Conservation (phyloP, 2,888 invertebrate species). For the Amphipyra berbera region DNA sequence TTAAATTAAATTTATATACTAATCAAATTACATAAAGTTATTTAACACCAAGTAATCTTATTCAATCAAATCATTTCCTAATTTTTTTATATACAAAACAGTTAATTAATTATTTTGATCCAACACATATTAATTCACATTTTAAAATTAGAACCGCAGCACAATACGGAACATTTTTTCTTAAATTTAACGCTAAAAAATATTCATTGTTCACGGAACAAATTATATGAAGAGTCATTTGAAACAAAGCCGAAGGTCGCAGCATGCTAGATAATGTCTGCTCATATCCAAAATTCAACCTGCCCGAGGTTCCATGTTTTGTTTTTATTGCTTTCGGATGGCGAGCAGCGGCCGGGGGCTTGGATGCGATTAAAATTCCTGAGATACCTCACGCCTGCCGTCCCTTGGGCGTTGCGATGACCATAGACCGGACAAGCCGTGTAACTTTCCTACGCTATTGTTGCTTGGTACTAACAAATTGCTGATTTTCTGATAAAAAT, state of each 20-base stretch:
- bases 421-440: slow-evolving; percentile 71
- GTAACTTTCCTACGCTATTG: slow-evolving; percentile 62
- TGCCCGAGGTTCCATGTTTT: slow-evolving; percentile 72
- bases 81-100: slow-evolving; percentile 3
- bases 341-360: slow-evolving; percentile 75
- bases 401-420: slow-evolving; percentile 71
- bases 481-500: slow-evolving; percentile 66
- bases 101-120: background rate
- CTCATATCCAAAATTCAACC: slow-evolving; percentile 79
- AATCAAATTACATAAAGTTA: slow-evolving; percentile 55
- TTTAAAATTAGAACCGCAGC: slow-evolving; percentile 17
- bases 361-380: slow-evolving; percentile 89
- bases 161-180: slow-evolving; percentile 23
- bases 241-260: slow-evolving; percentile 67
- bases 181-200: slow-evolving; percentile 12
- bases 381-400: slow-evolving; percentile 85
- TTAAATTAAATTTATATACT: slow-evolving; percentile 62
- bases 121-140: slow-evolving; percentile 1
- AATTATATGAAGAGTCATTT: slow-evolving; percentile 45
- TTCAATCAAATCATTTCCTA: background rate
- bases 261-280: slow-evolving; percentile 73
- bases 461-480: slow-evolving; percentile 64
- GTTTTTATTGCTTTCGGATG: slow-evolving; percentile 78
- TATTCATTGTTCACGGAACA: slow-evolving; percentile 44
- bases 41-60: slow-evolving; percentile 1